phyloP scores from a whole-genome alignment of 2,113 vertebrate genomes.

The Macquaria ambigua region DNA sequence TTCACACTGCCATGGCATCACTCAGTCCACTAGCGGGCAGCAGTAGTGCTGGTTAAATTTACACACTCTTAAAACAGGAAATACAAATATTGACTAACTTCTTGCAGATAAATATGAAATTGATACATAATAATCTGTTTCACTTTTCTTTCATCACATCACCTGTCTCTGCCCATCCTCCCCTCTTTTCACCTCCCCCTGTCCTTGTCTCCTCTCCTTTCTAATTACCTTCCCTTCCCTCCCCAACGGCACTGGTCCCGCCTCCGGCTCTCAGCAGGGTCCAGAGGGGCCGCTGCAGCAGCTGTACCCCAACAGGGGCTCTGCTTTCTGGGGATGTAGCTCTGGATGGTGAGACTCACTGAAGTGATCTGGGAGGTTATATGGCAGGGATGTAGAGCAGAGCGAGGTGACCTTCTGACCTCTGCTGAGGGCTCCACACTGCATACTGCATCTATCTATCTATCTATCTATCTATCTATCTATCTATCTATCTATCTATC shows the following conservation, averaged over 20 bases:
- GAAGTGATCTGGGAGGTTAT: slow-evolving; percentile 2
- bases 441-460: background rate
- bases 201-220: slow-evolving; percentile 14
- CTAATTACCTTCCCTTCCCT: slow-evolving; percentile 10
- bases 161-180: background rate
- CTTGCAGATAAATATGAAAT: background rate
- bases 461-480: too few species aligned
- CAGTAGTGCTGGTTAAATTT: background rate
- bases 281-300: slow-evolving; percentile 29
- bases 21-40: background rate
- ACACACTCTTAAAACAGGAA: background rate
- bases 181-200: background rate
- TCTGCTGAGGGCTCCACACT: background rate
- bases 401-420: background rate
- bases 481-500: too few species aligned
- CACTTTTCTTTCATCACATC: background rate
- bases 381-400: background rate
- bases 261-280: slow-evolving; percentile 10
- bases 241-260: slow-evolving; percentile 6
- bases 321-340: slow-evolving; percentile 2
- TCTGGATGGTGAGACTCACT: slow-evolving; percentile 5
- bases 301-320: slow-evolving; percentile 15
- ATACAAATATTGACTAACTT: background rate
- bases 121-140: background rate
- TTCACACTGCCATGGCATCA: background rate